Percentiles rank a stretch among this genome's conserved stretches.
These are phyloP conservation scores for Rhopilema esculentum DNA, from an alignment of 30 jellyfish, hydroid and myxozoan species.

Conservation along the genomic window DNA sequence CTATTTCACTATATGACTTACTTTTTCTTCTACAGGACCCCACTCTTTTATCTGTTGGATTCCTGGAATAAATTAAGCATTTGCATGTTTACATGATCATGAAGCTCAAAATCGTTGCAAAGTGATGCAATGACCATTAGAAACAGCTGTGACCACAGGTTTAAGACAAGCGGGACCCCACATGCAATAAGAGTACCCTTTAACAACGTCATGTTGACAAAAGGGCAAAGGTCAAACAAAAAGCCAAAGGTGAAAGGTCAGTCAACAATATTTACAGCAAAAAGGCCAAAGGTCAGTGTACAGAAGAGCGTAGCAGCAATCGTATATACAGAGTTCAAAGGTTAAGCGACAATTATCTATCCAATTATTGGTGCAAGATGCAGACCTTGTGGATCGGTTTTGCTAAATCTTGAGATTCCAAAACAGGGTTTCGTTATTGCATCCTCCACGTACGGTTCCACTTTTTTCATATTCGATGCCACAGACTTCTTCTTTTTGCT, in stretches of 20 bases:
- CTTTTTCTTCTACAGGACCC: conserved; percentile 56
- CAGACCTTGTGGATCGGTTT: conserved; percentile 88
- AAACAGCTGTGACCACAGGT: no score
- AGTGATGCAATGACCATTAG: no score
- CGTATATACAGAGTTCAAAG: no score
- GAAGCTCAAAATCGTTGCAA: no score
- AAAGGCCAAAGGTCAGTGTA: no score
- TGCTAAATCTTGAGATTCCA: conserved; percentile 80
- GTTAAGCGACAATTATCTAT: no score
- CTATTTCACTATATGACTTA: background rate
- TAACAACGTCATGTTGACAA: no score
- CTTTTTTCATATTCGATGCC: conserved; percentile 24
- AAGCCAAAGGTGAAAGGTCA: no score
- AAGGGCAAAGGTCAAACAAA: no score
- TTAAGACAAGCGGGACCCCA: no score
- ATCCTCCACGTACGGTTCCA: conserved; percentile 70
- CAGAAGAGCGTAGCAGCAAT: background rate
- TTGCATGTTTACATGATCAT: background rate
- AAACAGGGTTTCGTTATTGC: conserved; percentile 81
- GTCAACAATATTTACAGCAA: no score
- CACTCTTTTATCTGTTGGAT: conserved; percentile 46
- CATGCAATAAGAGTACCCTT: no score
- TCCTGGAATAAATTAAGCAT: background rate
- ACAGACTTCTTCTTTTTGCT: conserved; percentile 32
- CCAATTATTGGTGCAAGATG: background rate